Evolutionary conservation across 2,888 invertebrate genomes (phyloP), one percentile per base, ranked within the genome.

Genomic region (Eupeodes latifasciatus): DNA sequence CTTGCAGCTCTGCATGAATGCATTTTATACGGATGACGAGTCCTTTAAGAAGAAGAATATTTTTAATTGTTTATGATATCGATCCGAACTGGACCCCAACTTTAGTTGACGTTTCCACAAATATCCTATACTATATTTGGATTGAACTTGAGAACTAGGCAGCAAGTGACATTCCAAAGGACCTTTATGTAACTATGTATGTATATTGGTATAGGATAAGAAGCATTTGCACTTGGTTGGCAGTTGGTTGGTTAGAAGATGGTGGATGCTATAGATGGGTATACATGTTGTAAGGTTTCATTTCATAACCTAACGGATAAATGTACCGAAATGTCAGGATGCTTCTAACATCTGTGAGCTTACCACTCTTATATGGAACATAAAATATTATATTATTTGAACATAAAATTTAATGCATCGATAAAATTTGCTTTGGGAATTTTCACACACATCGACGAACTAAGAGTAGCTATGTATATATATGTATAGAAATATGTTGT

Each of bases 331-430:
- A 67, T 72, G 72, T 78, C 71, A 77, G 77, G 64, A 64, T 72
- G 51, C 72, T 49, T 66, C 72, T 64, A 51, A 66, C 82, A 83
- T 83, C 72, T 78, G 77, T 66, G 75, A 5, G 75, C 5, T 55
- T 61, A 49, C 44, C 49, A 49, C 66, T 75, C 40, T 67, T 64
- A 79, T 47, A 80, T 74, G 82, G 62, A 36, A 55, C 69, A 55
- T 71, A 55, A 55, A 71, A 53, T 53, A 71, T 69, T 71, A 83
- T 71, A 76, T 69, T 69, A 72, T 80, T 83, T 76, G 64, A 76
- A 80, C 79, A 71, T 87, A 80, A 87, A 87, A 83, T 87, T 71
- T 76, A 83, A 83, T 80, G 86, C 72, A 83, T 51, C 76, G 86
- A 72, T 80, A 80, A 61, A 75, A 87, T 83, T 82, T 82, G 51